Evolutionary conservation across 2,113 vertebrate species (phyloP).

Genomic region (Myotis davidii): DNA sequence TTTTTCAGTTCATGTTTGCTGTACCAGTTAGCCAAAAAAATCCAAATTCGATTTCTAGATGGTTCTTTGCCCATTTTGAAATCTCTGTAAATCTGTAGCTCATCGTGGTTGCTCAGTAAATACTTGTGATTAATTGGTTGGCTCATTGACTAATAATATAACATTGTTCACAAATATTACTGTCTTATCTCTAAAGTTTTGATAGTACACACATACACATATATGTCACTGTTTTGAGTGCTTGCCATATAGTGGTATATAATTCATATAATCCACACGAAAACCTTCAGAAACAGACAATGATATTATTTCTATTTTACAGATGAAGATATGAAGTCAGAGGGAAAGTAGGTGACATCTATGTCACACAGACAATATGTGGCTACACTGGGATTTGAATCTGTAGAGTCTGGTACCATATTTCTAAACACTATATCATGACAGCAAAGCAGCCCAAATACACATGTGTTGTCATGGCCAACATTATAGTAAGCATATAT

Average conservation of each 20-base stretch:
- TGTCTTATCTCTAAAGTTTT: background rate
- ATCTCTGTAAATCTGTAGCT: background rate
- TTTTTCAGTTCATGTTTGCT: background rate
- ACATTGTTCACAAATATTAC: background rate
- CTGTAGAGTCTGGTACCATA: background rate
- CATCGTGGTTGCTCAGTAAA: background rate
- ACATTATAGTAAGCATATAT: background rate
- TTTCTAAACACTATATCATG: background rate
- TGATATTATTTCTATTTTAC: background rate
- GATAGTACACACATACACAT: background rate
- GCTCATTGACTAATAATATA: background rate
- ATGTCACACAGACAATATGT: background rate
- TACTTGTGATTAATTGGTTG: slow-evolving; percentile 16
- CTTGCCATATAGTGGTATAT: background rate
- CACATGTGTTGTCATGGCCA: background rate
- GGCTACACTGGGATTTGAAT: background rate
- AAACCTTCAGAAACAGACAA: background rate
- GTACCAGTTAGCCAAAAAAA: background rate
- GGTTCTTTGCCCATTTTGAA: background rate
- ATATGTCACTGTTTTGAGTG: background rate
- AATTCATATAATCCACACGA: background rate
- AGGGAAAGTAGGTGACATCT: background rate
- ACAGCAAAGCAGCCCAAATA: background rate
- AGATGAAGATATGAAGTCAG: background rate
- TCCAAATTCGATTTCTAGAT: background rate